Percentiles rank a stretch among this genome's conserved stretches.
phyloP scores from a whole-genome alignment of 2,888 invertebrate genomes.

The Chymomyza procnemis region DNA sequence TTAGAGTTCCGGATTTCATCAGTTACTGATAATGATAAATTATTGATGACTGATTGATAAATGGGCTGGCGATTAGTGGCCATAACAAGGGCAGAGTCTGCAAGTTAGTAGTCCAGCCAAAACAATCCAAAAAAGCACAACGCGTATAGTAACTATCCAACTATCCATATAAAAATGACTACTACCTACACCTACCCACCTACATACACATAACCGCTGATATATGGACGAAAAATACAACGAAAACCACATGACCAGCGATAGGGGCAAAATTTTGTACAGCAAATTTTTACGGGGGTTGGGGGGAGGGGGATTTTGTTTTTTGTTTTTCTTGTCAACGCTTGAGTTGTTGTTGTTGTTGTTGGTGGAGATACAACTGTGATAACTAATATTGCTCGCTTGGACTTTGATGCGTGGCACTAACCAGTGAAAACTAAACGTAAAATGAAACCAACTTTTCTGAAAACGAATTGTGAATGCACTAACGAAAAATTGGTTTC shows the following conservation, averaged over 20 bases:
- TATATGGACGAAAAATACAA: not conserved
- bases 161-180: not conserved
- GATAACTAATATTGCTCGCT: not conserved
- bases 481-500: not conserved
- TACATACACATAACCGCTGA: not conserved
- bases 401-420: not conserved
- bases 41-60: no score
- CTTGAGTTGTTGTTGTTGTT: constrained; percentile 4
- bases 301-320: no score
- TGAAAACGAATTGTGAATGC: not conserved
- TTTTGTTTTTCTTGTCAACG: not conserved
- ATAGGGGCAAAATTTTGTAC: constrained; percentile 52
- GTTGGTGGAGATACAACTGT: constrained; percentile 1
- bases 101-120: not conserved
- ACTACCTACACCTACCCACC: not conserved
- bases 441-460: not conserved
- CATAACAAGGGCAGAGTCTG: not conserved
- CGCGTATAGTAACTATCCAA: not conserved
- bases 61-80: not conserved
- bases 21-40: not conserved
- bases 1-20: not conserved
- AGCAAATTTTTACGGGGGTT: constrained; percentile 20
- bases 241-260: constrained; percentile 32
- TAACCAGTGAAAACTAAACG: not conserved
- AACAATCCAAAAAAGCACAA: not conserved